phyloP scores from a whole-genome alignment of 2,797 vertebrate genomes.

The Lithobates pipiens region DNA sequence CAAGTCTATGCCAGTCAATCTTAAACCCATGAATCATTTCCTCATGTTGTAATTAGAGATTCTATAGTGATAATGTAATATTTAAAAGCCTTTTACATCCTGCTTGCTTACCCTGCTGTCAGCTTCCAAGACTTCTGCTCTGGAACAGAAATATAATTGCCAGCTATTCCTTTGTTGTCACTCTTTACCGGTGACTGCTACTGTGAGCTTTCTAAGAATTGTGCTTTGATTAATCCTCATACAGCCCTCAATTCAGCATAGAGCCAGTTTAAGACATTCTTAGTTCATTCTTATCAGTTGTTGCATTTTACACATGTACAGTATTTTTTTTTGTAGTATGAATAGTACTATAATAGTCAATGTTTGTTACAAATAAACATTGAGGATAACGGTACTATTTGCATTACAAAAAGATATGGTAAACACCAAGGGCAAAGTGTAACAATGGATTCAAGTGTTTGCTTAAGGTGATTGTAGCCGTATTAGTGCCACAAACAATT shows the following conservation, averaged over 20 bases:
- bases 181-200: conserved; percentile 22
- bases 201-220: conserved; percentile 44
- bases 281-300: too few relatives aligned
- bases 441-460: too few relatives aligned
- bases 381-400: too few relatives aligned
- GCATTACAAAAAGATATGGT: too few relatives aligned
- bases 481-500: too few relatives aligned
- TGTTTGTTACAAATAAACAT: too few relatives aligned
- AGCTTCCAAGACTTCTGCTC: conserved; percentile 19
- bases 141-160: conserved; percentile 38
- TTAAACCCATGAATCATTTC: conserved; percentile 32
- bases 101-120: conserved; percentile 26
- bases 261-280: background rate
- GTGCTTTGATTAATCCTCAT: background rate
- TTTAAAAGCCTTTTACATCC: conserved; percentile 37
- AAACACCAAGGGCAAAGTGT: too few relatives aligned
- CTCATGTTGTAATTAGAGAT: conserved; percentile 37
- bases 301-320: too few relatives aligned
- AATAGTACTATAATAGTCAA: too few relatives aligned
- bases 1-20: conserved; percentile 40
- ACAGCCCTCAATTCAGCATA: conserved; percentile 1
- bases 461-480: too few relatives aligned
- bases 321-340: background rate
- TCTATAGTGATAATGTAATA: conserved; percentile 39
- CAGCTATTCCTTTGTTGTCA: conserved; percentile 33